Percentiles rank a stretch among this genome's conserved stretches.
Conservation (phyloP, 2,888 invertebrate genomes). For the Nipponacmea schrenckii region DNA sequence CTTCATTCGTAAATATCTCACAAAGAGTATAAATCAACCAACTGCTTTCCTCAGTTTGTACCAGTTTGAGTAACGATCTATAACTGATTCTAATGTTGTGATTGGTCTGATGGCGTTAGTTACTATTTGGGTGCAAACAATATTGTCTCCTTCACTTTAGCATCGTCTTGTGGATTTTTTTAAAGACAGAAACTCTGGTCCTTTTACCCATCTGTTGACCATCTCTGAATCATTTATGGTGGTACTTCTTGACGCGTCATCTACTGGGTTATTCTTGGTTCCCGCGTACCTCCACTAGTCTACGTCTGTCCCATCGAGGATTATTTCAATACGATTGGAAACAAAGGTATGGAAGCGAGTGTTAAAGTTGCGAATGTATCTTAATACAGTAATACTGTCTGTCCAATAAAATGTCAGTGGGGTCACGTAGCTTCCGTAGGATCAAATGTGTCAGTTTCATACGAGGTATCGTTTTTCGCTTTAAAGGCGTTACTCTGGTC, state of each 20-base stretch:
- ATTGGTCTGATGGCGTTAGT: background rate
- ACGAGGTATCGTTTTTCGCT: constrained; percentile 12
- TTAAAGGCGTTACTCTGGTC: constrained; percentile 13
- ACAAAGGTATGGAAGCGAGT: constrained; percentile 15
- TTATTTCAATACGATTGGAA: constrained; percentile 5
- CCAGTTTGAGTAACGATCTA: background rate
- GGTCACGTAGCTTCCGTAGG: background rate
- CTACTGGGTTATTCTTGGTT: constrained; percentile 6
- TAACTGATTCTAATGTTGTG: no score
- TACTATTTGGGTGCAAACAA: background rate
- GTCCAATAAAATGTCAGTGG: background rate
- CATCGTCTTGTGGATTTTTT: background rate
- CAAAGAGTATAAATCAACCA: background rate
- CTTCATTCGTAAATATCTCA: no score
- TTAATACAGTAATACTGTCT: background rate
- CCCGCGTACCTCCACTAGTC: background rate
- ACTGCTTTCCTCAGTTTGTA: background rate
- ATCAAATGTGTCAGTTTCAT: background rate
- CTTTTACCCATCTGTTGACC: background rate
- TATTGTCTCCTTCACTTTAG: background rate
- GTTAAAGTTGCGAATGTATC: constrained; percentile 8
- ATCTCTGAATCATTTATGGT: background rate
- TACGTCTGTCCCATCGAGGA: constrained; percentile 10
- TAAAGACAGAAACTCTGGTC: background rate
- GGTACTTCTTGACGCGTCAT: background rate